Evolutionary conservation across 2,888 invertebrate species (phyloP), one percentile per base, ranked within the genome.

Genomic region (Eulithis testata): DNA sequence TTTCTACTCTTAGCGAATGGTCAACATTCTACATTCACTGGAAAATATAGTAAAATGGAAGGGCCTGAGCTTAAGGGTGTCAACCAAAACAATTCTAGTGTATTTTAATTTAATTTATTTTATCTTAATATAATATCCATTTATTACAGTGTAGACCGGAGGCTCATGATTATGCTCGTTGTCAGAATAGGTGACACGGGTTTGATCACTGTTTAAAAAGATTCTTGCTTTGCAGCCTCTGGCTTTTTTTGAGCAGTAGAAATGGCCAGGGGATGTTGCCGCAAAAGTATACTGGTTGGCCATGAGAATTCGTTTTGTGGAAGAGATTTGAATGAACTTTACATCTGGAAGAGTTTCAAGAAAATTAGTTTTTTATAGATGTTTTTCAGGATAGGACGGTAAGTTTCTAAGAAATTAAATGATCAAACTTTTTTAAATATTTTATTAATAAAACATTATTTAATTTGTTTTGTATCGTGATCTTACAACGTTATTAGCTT

Each of bases 201-300:
- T 45, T 31, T 67, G 21, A 40, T 56, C 52, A 7, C 7, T 8
- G 59, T 59, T 65, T 27, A 69, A 37, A 9, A 53, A 58, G 7
- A 73, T 45, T 31, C 51, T 70, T 0, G 70, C 68, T 52, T 78
- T 81, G 65, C 85, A 85, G 3, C 80, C 81, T 0, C 40, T 68
- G 31, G 69, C 72, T 73, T 78, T 83, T 54, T 74, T 77, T 0
- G 86, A 85, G 43, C 86, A 86, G 63, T 85, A 85, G 80, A 80
- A 86, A 37, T 77, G 54, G 0, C 58, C 6, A 58, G 57, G 40
- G 40, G 40, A 1, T 66, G 60, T 36, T 66, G 72, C 45, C 14
- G 53, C 44, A 21, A 66, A 66, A 1, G 59, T 66, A 11, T 43
- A 62, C 37, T 59, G 54, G 43, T 66, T 59, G 1, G 63, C 60